These are phyloP conservation scores for Drosophila grimshawi DNA, from an alignment of 1,140 invertebrate species.

Conservation along the genomic window DNA sequence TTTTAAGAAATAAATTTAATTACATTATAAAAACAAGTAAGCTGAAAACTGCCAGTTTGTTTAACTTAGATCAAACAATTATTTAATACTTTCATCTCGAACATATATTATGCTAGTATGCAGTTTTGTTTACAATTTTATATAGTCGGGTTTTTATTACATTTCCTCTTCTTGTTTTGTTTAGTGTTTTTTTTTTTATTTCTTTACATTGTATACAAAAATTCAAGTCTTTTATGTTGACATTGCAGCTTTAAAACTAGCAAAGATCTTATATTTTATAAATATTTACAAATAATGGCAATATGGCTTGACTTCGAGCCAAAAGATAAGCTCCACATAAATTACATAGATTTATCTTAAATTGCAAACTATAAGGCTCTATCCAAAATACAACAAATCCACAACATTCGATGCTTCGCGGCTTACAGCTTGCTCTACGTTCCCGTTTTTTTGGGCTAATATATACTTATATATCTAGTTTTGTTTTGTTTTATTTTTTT, in stretches of 20 bases:
- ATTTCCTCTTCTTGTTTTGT: slow-evolving; percentile 18
- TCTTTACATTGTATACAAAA: slow-evolving; percentile 55
- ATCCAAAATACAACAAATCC: slow-evolving; percentile 32
- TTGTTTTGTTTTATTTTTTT: slow-evolving; percentile 11
- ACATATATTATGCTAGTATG: slow-evolving; percentile 37
- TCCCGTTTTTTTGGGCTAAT: neutral
- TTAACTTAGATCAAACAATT: slow-evolving; percentile 19
- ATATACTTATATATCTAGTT: slow-evolving; percentile 9
- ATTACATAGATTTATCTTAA: slow-evolving; percentile 25
- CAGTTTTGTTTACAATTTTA: slow-evolving; percentile 27
- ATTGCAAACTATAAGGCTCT: slow-evolving; percentile 57
- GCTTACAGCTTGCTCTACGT: slow-evolving; percentile 41
- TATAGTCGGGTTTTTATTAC: slow-evolving; percentile 9
- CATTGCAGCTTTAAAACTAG: slow-evolving; percentile 53
- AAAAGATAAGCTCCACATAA: slow-evolving; percentile 42
- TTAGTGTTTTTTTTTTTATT: slow-evolving; percentile 7
- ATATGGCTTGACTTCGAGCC: slow-evolving; percentile 49
- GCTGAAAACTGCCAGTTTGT: neutral
- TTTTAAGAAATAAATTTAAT: slow-evolving; percentile 53
- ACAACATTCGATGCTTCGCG: slow-evolving; percentile 57
- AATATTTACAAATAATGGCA: slow-evolving; percentile 79
- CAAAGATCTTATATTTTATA: slow-evolving; percentile 62
- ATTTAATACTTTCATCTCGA: slow-evolving; percentile 49
- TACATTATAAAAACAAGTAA: slow-evolving; percentile 12
- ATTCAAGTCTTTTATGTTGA: slow-evolving; percentile 69